Conservation (phyloP, 2,797 vertebrate genomes). For the Alosa sapidissima region DNA sequence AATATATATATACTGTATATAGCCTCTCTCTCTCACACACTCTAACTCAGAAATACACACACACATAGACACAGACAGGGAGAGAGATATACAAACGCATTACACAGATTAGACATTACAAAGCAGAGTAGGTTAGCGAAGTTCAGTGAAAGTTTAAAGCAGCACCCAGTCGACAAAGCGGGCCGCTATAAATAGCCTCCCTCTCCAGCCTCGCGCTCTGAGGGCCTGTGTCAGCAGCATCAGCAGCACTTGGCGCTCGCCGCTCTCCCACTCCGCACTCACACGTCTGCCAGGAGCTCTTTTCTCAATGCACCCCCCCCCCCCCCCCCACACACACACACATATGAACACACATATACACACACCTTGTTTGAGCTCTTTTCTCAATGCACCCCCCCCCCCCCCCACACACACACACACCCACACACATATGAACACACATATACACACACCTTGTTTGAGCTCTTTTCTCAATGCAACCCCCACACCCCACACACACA, state of each 20-base stretch:
- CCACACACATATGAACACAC: too few relatives aligned
- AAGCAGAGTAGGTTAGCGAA: constrained; percentile 28
- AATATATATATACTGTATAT: too few relatives aligned
- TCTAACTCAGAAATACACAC: neutral
- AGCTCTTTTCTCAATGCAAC: too few relatives aligned
- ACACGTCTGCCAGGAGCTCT: neutral
- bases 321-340: too few relatives aligned
- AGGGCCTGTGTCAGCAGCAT: constrained; percentile 20
- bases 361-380: too few relatives aligned
- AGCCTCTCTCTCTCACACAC: too few relatives aligned
- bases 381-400: too few relatives aligned
- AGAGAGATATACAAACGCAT: neutral
- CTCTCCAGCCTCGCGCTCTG: neutral
- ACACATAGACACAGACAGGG: neutral
- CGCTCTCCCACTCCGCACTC: neutral
- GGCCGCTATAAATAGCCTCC: constrained; percentile 29
- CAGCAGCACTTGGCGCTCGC: neutral
- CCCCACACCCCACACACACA: neutral
- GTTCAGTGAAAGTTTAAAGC: constrained; percentile 26
- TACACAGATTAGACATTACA: constrained; percentile 21
- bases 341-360: too few relatives aligned
- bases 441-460: too few relatives aligned
- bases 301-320: neutral
- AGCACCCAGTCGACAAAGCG: constrained; percentile 15
- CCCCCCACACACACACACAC: too few relatives aligned